Conservation (phyloP, 2,113 vertebrate species). For the Hucho hucho region DNA sequence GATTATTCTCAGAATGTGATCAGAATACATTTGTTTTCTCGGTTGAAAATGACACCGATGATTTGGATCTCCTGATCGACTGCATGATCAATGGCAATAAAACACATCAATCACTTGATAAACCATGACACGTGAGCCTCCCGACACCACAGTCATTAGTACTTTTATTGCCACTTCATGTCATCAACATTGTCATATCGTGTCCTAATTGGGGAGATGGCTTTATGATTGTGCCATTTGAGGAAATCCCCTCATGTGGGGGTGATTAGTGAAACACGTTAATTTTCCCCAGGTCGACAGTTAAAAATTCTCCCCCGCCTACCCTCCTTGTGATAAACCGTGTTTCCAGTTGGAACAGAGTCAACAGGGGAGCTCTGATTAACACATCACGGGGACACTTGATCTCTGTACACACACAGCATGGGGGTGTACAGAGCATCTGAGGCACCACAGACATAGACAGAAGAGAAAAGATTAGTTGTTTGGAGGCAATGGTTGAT, state of each 20-base stretch:
- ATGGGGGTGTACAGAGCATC: neutral
- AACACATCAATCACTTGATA: conserved; percentile 3
- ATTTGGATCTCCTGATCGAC: neutral
- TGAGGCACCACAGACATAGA: neutral
- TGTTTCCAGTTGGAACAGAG: neutral
- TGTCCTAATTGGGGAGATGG: conserved; percentile 13
- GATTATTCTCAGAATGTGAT: neutral
- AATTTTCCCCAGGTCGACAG: neutral
- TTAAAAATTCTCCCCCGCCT: neutral
- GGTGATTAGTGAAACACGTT: neutral
- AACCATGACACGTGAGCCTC: neutral
- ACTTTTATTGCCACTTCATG: conserved; percentile 4
- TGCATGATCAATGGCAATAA: conserved; percentile 21
- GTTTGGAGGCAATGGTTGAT: too few species aligned
- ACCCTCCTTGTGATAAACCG: neutral
- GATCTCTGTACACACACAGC: neutral
- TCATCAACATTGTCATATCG: conserved; percentile 5
- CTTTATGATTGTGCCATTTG: conserved; percentile 18
- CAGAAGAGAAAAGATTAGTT: too few species aligned
- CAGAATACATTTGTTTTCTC: neutral
- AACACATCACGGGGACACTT: neutral
- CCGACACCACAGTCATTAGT: neutral
- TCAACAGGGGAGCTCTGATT: neutral
- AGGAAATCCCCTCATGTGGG: neutral
- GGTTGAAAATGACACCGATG: neutral